Base-by-base conservation (phyloP, 2,113 vertebrate genomes). In the Pelodiscus sinensis region DNA sequence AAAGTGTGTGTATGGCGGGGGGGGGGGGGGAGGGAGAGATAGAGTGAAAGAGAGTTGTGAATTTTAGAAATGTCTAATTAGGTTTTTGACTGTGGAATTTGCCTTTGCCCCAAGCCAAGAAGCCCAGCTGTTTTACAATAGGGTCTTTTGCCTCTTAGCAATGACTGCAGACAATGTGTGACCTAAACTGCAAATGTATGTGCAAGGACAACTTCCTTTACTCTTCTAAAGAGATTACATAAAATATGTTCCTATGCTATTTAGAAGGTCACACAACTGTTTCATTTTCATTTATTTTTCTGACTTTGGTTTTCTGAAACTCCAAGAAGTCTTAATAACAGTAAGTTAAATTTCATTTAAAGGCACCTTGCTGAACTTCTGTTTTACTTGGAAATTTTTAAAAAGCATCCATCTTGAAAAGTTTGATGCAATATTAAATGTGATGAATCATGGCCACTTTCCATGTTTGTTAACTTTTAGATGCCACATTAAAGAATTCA, bases 361-460 rank as follows among this genome's bases (percentile, higher is more conserved):
- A 92, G 31, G 27, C 80, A 86, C 11, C 82, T 84, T 90, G 91
- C 94, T 95, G 94, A 96, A 97, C 58, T 97, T 97, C 78, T 75
- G 85, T 81, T 96, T 91, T 80, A 75, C 57, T 84, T 87, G 88
- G 82, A 81, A 93, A 94, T 95, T 97, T 95, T 68, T 0, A 65
- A 92, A 90, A 97, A 93, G 84, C 93, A 91, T 86, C 95, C 92
- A 79, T 97, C 92, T 98, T 97, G 38, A 96, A 96, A 96, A 96
- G 85, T 95, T 96, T 96, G 97, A 95, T 96, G 94, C 97, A 97
- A 97, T 98, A 97, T 98, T 97, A 98, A 97, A 97, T 97, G 96
- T 97, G 98, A 97, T 97, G 96, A 98, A 97, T 98, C 98, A 97
- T 92, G 97, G 92, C 94, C 93, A 97, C 88, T 95, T 93, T 94